Conservation (phyloP, 2,113 vertebrate genomes). For the Terrapene triunguis region DNA sequence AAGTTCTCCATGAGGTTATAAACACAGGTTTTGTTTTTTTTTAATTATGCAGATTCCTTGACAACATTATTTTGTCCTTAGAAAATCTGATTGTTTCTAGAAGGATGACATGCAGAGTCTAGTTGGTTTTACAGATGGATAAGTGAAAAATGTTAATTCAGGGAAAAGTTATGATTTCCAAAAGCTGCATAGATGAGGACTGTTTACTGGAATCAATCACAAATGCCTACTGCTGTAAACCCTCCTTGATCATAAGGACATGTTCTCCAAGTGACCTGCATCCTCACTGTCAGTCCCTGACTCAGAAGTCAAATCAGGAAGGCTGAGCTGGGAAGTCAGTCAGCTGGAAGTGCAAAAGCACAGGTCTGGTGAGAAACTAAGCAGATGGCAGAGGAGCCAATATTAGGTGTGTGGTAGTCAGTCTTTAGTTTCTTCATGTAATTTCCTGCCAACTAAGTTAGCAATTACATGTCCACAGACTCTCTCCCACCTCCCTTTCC, state of each 20-base stretch:
- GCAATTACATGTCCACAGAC: accelerated
- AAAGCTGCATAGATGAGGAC: background rate
- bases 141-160: background rate
- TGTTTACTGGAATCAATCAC: background rate
- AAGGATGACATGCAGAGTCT: background rate
- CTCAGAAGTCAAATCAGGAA: background rate
- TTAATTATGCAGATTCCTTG: background rate
- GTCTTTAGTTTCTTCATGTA: accelerated
- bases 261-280: background rate
- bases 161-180: background rate
- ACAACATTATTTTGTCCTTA: background rate
- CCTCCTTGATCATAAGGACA: accelerated
- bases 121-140: background rate
- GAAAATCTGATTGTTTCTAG: background rate
- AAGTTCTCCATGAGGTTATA: background rate
- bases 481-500: background rate
- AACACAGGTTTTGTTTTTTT: background rate
- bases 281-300: background rate
- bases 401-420: background rate
- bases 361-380: background rate
- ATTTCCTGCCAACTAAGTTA: background rate
- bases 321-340: accelerated
- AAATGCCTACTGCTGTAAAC: background rate
- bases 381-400: accelerated
- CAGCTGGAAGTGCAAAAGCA: background rate